Evolutionary conservation across 2,113 vertebrate species (phyloP).

Genomic region (Calidris pugnax): DNA sequence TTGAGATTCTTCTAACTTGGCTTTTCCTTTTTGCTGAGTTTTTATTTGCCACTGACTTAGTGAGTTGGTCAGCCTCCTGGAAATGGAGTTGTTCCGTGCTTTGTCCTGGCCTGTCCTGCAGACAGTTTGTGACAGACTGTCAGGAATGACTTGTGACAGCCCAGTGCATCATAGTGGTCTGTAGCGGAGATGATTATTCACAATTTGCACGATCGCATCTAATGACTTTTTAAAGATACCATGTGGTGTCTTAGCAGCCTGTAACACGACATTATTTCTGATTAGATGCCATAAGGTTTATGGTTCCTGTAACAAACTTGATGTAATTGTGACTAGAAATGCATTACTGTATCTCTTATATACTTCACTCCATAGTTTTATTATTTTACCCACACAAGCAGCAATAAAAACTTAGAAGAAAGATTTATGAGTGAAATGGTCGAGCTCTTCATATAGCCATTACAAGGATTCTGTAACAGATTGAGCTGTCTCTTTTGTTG

Average conservation of each 20-base stretch:
- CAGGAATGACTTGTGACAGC: neutral
- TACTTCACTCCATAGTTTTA: neutral
- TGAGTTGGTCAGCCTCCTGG: neutral
- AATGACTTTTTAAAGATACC: neutral
- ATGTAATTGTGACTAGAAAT: neutral
- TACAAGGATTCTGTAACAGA: constrained; percentile 52
- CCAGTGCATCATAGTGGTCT: neutral
- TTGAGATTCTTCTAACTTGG: neutral
- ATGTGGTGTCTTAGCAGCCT: neutral
- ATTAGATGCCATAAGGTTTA: neutral
- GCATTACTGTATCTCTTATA: neutral
- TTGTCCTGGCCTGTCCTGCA: neutral
- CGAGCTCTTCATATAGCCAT: constrained; percentile 9
- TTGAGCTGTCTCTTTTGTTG: constrained; percentile 52
- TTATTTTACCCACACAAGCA: constrained; percentile 39
- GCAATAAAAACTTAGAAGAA: constrained; percentile 6
- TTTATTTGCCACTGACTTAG: neutral
- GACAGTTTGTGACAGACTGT: neutral
- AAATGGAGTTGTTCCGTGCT: neutral
- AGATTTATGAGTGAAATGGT: constrained; percentile 28
- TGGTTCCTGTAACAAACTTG: neutral
- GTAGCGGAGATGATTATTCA: neutral
- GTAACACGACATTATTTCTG: neutral
- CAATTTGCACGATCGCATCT: neutral
- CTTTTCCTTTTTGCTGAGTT: neutral